Evolutionary conservation across 2,888 invertebrate genomes (phyloP), one percentile per base, ranked within the genome.

Genomic region (Ichneumoninae sp.): DNA sequence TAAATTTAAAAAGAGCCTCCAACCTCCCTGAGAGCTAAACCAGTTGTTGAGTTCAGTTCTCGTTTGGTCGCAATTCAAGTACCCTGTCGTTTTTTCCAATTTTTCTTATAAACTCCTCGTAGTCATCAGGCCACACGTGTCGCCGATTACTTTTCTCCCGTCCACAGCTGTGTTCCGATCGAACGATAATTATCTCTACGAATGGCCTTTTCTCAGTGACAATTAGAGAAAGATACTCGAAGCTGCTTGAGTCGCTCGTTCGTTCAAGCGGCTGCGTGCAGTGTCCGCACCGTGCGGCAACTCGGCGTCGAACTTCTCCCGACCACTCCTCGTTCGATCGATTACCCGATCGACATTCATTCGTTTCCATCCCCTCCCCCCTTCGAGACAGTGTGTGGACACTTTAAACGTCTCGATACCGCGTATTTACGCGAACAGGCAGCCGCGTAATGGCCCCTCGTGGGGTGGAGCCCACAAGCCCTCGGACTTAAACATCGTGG

Each of bases 161-260:
- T n/a, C 71, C 70, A 26, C 68, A 65, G 79, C 71, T 82, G 68
- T 79, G 60, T 76, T 54, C 54, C 83, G 87, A 87, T 89, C 88
- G 85, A 81, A 85, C 88, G 88, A 89, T 89, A 89, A 90, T 90
- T 89, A 88, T 88, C 79, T 79, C 87, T 85, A 82, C 83, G 82
- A 86, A 87, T 86, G 87, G 87, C 77, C 63, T 86, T 85, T 81
- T 83, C 78, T 78, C 69, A 82, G 86, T 83, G 83, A 86, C 87
- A 87, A 87, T 87, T 87, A 87, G 85, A 82, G 82, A 79, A 79
- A 85, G 82, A 83, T 40, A 63, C 33, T 63, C 80, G 79, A 79
- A 81, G 76, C 74, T 71, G 68, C 10, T 68, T 47, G 75, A 66
- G 74, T 44, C 57, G 73, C 77, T 83, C 78, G 73, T 80, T 83